A percentile compares a stretch with the other conserved stretches of the same genome.
phyloP scores from a whole-genome alignment of 2,113 vertebrate genomes.

The Amia ocellicauda region DNA sequence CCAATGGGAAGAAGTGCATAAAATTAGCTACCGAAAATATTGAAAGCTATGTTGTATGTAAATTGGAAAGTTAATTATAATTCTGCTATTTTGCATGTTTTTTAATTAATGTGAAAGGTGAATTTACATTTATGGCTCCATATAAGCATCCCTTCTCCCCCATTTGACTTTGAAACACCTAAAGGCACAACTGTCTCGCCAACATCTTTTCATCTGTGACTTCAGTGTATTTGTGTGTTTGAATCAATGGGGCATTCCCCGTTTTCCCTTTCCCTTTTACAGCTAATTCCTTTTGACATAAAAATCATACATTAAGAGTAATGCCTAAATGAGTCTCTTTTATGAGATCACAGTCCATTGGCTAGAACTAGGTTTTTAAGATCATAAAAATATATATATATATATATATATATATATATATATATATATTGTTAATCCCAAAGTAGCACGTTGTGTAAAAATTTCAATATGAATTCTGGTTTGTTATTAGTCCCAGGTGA shows the following conservation, averaged over 20 bases:
- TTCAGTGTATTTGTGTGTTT: constrained; percentile 19
- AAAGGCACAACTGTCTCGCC: constrained; percentile 25
- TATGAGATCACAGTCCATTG: constrained; percentile 57
- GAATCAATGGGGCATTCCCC: constrained; percentile 33
- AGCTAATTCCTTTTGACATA: constrained; percentile 54
- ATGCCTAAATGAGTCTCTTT: constrained; percentile 55
- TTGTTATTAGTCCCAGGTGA: constrained; percentile 37
- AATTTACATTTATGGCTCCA: not conserved
- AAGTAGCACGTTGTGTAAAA: constrained; percentile 44
- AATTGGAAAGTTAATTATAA: constrained; percentile 6
- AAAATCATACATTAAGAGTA: constrained; percentile 39
- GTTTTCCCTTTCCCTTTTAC: constrained; percentile 53
- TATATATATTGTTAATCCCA: constrained; percentile 45
- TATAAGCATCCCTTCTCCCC: not conserved
- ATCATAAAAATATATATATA: constrained; percentile 47
- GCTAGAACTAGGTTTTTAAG: constrained; percentile 34
- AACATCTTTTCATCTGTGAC: not conserved
- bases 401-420: too few species aligned
- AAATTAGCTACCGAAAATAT: not conserved
- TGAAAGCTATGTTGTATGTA: not conserved
- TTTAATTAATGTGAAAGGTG: not conserved
- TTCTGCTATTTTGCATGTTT: not conserved
- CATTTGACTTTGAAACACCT: not conserved
- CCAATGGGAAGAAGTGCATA: not conserved
- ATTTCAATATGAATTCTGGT: constrained; percentile 30